Percentiles rank a stretch among this genome's conserved stretches.
These are phyloP conservation scores for Allophyes oxyacanthae DNA, from an alignment of 2,888 invertebrate species.

Conservation along the genomic window DNA sequence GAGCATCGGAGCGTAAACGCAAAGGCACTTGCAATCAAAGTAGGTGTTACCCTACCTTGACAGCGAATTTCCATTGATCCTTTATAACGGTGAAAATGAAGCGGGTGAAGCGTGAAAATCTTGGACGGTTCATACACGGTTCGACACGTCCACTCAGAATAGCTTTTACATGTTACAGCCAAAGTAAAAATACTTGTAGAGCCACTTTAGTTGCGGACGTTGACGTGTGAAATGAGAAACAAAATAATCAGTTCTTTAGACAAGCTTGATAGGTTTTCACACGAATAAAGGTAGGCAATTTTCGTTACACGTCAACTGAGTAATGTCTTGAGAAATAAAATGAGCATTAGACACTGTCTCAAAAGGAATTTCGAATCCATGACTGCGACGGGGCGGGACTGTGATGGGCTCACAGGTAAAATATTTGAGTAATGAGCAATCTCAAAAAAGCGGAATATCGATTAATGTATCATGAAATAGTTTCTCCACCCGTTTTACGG, in stretches of 20 bases:
- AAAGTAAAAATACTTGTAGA: conserved; percentile 48
- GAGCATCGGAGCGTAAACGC: conserved; percentile 21
- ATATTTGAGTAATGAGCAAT: conserved; percentile 34
- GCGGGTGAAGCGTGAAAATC: conserved; percentile 67
- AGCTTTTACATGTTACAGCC: conserved; percentile 55
- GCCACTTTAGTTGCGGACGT: conserved; percentile 34
- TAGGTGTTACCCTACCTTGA: conserved; percentile 39
- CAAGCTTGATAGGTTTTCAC: conserved; percentile 19
- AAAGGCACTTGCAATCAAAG: conserved; percentile 17
- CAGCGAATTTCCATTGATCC: conserved; percentile 68
- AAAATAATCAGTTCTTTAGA: conserved; percentile 15
- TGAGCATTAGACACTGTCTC: conserved; percentile 16
- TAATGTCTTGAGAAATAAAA: conserved; percentile 34
- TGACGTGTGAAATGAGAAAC: conserved; percentile 42
- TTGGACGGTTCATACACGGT: conserved; percentile 64
- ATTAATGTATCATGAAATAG: conserved; percentile 20
- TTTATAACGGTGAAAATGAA: conserved; percentile 66
- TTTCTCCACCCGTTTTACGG: conserved; percentile 18
- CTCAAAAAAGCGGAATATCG: conserved; percentile 28
- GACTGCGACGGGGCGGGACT: background rate
- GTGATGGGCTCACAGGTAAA: conserved; percentile 8
- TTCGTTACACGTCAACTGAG: conserved; percentile 26
- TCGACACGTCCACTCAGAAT: conserved; percentile 55
- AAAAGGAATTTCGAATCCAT: conserved; percentile 21
- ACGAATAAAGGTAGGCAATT: conserved; percentile 17